Percentiles rank a stretch among this genome's conserved stretches.
These are phyloP conservation scores for Nematostella vectensis DNA, from an alignment of 92 coral and sea anemone genomes.

Conservation along the genomic window DNA sequence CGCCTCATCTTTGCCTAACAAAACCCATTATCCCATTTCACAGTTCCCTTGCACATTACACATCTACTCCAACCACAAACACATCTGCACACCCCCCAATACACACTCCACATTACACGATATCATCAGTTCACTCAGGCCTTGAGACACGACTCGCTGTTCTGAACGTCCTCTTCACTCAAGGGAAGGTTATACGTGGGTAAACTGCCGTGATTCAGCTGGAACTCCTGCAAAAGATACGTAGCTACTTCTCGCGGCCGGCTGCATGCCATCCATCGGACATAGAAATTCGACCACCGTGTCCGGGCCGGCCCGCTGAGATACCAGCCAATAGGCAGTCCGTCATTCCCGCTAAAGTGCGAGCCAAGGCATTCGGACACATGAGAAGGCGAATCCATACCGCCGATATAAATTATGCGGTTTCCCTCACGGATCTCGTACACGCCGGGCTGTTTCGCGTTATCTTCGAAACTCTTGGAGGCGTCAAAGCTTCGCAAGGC, in stretches of 20 bases:
- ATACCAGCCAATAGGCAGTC: constrained; percentile 65
- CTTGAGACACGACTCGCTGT: too few relatives aligned
- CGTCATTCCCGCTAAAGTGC: constrained; percentile 88
- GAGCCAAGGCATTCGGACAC: constrained; percentile 74
- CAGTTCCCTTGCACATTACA: too few relatives aligned
- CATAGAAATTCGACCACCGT: constrained; percentile 61
- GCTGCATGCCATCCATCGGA: constrained; percentile 73
- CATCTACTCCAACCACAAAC: too few relatives aligned
- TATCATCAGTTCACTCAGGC: too few relatives aligned
- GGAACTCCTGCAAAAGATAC: constrained; percentile 62
- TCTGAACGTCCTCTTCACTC: constrained; percentile 9
- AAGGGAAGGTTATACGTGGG: constrained; percentile 73
- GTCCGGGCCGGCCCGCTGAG: constrained; percentile 71
- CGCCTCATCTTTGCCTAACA: too few relatives aligned
- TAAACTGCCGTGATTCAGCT: constrained; percentile 49
- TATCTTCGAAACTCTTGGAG: constrained; percentile 24
- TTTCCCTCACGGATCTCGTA: constrained; percentile 71
- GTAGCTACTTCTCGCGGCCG: constrained; percentile 72
- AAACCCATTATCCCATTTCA: too few relatives aligned
- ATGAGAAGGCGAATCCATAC: constrained; percentile 54
- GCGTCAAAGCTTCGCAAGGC: constrained; percentile 70
- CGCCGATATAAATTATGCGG: constrained; percentile 72
- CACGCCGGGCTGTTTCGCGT: constrained; percentile 67
- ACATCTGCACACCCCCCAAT: too few relatives aligned
- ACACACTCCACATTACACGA: too few relatives aligned